Percentiles rank a stretch among this genome's conserved stretches.
These are phyloP conservation scores for Macropodus opercularis DNA, from an alignment of 2,797 vertebrate genomes.

Conservation along the genomic window DNA sequence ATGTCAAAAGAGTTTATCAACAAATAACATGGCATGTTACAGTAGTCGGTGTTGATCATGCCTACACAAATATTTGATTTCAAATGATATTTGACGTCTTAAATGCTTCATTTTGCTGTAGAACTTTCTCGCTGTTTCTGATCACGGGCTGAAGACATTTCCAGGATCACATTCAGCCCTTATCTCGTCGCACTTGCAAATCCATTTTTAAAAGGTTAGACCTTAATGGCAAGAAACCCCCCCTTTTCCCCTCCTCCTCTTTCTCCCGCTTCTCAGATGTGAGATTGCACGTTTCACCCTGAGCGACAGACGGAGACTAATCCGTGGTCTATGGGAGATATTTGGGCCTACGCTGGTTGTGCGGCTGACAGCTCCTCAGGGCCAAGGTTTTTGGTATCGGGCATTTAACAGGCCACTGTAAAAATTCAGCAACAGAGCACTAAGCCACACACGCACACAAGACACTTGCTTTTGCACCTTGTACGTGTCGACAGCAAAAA, in stretches of 20 bases:
- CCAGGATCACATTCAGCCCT: conserved; percentile 57
- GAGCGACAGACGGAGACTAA: conserved; percentile 79
- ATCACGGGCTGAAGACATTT: conserved; percentile 50
- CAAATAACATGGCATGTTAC: neutral
- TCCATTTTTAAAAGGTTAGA: conserved; percentile 80
- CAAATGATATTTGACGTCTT: conserved; percentile 35
- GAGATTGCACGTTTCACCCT: conserved; percentile 79
- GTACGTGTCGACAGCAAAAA: conserved; percentile 17
- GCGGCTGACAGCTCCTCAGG: conserved; percentile 58
- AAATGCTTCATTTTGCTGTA: conserved; percentile 38
- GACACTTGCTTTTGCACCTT: conserved; percentile 11
- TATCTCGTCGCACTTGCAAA: conserved; percentile 77
- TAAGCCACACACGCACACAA: conserved; percentile 23
- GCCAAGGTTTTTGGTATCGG: conserved; percentile 64
- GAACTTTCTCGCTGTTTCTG: conserved; percentile 27
- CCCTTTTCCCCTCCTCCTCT: conserved; percentile 46
- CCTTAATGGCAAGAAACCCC: conserved; percentile 73
- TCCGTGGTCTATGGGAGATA: conserved; percentile 64
- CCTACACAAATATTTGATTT: conserved; percentile 16
- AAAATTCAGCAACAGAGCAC: conserved; percentile 46
- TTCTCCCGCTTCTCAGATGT: conserved; percentile 65
- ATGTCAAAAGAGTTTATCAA: conserved; percentile 12
- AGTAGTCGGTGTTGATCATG: conserved; percentile 18
- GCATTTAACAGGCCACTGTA: conserved; percentile 67
- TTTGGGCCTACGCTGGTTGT: conserved; percentile 37